phyloP scores from a whole-genome alignment of 2,888 invertebrate genomes.

The Hirtodrosophila duncani region DNA sequence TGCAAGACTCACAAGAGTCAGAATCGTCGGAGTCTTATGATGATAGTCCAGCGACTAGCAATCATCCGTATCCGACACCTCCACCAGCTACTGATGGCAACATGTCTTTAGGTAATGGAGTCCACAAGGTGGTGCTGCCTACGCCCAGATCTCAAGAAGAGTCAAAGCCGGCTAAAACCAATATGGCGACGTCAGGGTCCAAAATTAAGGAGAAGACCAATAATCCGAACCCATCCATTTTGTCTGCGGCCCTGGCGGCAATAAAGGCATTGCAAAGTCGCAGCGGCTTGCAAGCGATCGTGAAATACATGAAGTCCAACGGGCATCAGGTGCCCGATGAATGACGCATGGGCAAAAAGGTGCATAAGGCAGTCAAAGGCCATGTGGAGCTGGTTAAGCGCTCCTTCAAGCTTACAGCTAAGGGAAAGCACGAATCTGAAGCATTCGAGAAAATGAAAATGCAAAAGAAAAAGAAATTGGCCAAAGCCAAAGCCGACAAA shows the following conservation, averaged over 20 bases:
- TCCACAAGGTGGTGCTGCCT: too few relatives aligned
- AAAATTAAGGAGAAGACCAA: too few relatives aligned
- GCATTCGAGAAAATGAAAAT: slow-evolving; percentile 12
- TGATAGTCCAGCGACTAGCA: not conserved
- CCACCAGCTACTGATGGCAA: slow-evolving; percentile 12
- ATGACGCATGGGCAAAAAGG: not conserved
- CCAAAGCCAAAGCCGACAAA: not conserved
- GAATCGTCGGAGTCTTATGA: too few relatives aligned
- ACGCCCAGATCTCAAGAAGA: too few relatives aligned
- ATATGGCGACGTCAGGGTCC: not conserved
- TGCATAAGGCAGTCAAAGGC: not conserved
- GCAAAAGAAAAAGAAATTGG: not conserved
- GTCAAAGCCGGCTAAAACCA: too few relatives aligned
- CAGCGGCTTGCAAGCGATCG: slow-evolving; percentile 8
- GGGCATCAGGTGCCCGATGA: slow-evolving; percentile 6
- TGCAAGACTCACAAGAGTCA: not conserved
- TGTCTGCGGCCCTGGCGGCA: slow-evolving; percentile 4
- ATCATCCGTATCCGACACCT: slow-evolving; percentile 14
- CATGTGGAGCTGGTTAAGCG: slow-evolving; percentile 6
- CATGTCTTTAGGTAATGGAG: not conserved
- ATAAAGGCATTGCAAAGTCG: slow-evolving; percentile 3
- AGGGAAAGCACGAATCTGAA: not conserved
- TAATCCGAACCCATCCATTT: too few relatives aligned
- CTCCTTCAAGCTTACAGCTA: slow-evolving; percentile 5
- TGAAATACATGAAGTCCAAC: slow-evolving; percentile 18